These are phyloP conservation scores for Dipodomys merriami DNA, from an alignment of 2,113 vertebrate species.

Conservation along the genomic window DNA sequence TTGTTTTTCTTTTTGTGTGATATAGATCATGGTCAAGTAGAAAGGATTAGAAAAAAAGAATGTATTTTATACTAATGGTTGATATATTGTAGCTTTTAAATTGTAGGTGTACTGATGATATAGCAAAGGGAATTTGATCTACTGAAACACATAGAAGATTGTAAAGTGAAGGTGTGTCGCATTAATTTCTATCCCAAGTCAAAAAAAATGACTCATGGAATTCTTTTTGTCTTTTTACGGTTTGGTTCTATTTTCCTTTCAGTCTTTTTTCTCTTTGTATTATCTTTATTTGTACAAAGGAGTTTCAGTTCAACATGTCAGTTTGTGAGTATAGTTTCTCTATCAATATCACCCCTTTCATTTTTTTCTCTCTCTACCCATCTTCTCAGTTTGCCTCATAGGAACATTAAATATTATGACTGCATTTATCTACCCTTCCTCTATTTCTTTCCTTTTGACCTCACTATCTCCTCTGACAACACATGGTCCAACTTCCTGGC, in stretches of 20 bases:
- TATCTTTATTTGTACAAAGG: no score
- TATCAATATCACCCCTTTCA: no score
- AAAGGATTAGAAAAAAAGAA: neutral
- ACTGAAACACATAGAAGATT: neutral
- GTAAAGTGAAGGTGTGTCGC: neutral
- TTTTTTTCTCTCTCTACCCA: no score
- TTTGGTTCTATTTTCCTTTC: slow-evolving; percentile 26
- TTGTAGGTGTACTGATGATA: neutral
- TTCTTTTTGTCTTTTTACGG: neutral
- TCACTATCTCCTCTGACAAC: no score
- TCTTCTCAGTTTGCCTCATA: no score
- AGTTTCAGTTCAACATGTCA: no score
- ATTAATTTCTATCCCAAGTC: neutral
- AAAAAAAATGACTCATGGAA: neutral
- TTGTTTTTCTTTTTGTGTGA: neutral
- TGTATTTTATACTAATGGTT: neutral
- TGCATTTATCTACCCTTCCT: no score
- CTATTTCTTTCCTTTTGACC: no score
- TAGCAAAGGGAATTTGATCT: neutral
- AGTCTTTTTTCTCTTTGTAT: no score
- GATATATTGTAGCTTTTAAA: neutral
- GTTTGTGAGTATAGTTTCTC: no score
- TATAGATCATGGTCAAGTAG: neutral
- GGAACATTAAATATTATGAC: no score
- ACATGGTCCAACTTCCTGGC: no score